A percentile compares a stretch with the other conserved stretches of the same genome.
Evolutionary conservation across 2,113 vertebrate species (phyloP).

Genomic region (Salminus brasiliensis): DNA sequence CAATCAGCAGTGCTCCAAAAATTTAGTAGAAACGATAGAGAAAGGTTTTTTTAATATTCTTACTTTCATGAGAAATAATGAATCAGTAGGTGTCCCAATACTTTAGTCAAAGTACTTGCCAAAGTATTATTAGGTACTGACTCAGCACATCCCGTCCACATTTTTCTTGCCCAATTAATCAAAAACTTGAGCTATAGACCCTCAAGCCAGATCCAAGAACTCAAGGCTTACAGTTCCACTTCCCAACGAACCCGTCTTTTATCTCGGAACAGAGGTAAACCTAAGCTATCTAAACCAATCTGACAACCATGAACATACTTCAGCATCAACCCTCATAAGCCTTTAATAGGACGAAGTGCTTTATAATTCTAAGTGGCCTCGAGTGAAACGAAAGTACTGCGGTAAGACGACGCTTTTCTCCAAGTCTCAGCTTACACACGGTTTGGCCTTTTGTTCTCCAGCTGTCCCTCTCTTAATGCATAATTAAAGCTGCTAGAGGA

Average conservation of each 20-base stretch:
- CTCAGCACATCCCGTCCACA: too few relatives aligned
- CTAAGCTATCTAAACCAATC: neutral
- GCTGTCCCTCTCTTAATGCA: conserved; percentile 41
- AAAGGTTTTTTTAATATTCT: too few relatives aligned
- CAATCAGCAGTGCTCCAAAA: too few relatives aligned
- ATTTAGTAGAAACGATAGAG: too few relatives aligned
- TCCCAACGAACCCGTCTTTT: neutral
- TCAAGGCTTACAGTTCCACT: too few relatives aligned
- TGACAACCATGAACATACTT: conserved; percentile 10
- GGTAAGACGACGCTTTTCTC: conserved; percentile 13
- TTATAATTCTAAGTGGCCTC: conserved; percentile 13
- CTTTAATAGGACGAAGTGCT: neutral
- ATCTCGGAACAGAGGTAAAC: neutral
- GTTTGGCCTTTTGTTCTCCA: conserved; percentile 1
- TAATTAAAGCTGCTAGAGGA: conserved; percentile 17
- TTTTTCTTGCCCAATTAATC: too few relatives aligned
- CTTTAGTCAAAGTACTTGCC: too few relatives aligned
- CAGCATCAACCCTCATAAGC: neutral
- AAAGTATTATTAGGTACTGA: too few relatives aligned
- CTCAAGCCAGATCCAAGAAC: neutral
- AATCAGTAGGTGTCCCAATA: too few relatives aligned
- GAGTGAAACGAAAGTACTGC: conserved; percentile 16
- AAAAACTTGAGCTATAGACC: too few relatives aligned
- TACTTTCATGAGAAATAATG: too few relatives aligned
- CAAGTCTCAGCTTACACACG: neutral